A percentile compares a stretch with the other conserved stretches of the same genome.
Conservation (phyloP, 2,888 invertebrate species). For the Lutraria lutraria region DNA sequence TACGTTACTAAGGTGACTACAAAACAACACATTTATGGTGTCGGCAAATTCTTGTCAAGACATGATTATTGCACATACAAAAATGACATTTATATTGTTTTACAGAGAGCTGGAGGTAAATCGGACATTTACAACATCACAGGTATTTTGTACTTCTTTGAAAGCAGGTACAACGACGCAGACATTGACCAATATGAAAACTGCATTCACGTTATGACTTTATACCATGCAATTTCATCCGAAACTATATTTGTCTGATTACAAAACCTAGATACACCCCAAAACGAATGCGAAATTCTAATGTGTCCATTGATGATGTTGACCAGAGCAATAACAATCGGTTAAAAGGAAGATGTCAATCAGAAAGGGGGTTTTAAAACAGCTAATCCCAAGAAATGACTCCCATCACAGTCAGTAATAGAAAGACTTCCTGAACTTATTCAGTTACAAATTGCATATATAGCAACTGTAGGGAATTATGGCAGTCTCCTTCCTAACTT, state of each 20-base stretch:
- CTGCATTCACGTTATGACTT: conserved; percentile 30
- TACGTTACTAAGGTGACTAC: too few relatives aligned
- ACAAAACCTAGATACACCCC: background rate
- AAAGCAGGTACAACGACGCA: background rate
- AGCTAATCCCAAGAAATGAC: conserved; percentile 16
- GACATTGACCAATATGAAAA: conserved; percentile 26
- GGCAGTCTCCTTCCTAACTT: background rate
- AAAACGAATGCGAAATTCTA: background rate
- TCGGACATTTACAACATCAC: conserved; percentile 38
- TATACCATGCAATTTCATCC: too few relatives aligned
- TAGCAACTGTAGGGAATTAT: conserved; percentile 17
- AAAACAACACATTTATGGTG: conserved; percentile 39
- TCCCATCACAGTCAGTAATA: background rate
- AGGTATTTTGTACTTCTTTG: background rate
- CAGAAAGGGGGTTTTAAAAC: background rate
- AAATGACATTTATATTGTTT: conserved; percentile 33
- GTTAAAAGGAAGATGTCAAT: background rate
- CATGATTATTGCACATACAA: conserved; percentile 7
- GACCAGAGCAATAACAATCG: background rate
- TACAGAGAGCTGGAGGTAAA: conserved; percentile 40
- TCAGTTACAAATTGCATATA: conserved; percentile 29
- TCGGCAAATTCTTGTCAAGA: conserved; percentile 31
- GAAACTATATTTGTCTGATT: too few relatives aligned
- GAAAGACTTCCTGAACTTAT: conserved; percentile 19
- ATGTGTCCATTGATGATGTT: conserved; percentile 10